Base-by-base conservation (phyloP, 2,888 invertebrate genomes). In the Amitus sp. region DNA sequence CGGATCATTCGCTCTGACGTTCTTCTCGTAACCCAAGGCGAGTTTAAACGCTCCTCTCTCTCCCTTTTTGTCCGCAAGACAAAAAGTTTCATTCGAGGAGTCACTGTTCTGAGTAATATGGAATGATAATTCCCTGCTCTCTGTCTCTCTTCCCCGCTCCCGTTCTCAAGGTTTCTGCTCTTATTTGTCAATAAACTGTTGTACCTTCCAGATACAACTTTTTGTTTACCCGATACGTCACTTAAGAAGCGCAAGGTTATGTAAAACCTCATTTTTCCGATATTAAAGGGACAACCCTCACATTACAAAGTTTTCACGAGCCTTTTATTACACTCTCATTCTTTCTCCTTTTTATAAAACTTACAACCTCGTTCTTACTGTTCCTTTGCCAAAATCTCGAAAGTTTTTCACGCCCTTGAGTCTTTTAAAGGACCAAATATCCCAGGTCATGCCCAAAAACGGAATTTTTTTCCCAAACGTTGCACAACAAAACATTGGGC, bases 1-100 rank as follows among this genome's bases (percentile, higher is more conserved):
- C 60, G 47, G 55, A 37, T 47, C 42, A 46, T 42, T 54, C 34
- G 46, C 52, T 23, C 61, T 58, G 40, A 49, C 46, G 5, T 42
- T n/a, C 19, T 43, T 27, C n/a, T 46, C 46, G 46, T 46, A 46
- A 46, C 46, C 46, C 30, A 46, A 46, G 46, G 46, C 46, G 46
- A 46, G 46, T 46, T 18, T 10, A n/a, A n/a, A n/a, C 30, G 15
- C 15, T 46, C 10, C 20, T 5, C 42, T 7, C 15, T 39, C 39
- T 15, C 17, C 2, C 12, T 7, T 39, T 39, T 13, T 39, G 7
- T 13, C 39, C 15, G 39, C 34, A 9, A 34, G 12, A 12, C 34
- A 9, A 34, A 34, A 13, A 12, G n/a, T n/a, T n/a, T n/a, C n/a
- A n/a, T n/a, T n/a, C n/a, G n/a, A n/a, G n/a, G n/a, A n/a, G n/a